Evolutionary conservation across 2,888 invertebrate species (phyloP), one percentile per base, ranked within the genome.

Genomic region (Phlogophora meticulosa): DNA sequence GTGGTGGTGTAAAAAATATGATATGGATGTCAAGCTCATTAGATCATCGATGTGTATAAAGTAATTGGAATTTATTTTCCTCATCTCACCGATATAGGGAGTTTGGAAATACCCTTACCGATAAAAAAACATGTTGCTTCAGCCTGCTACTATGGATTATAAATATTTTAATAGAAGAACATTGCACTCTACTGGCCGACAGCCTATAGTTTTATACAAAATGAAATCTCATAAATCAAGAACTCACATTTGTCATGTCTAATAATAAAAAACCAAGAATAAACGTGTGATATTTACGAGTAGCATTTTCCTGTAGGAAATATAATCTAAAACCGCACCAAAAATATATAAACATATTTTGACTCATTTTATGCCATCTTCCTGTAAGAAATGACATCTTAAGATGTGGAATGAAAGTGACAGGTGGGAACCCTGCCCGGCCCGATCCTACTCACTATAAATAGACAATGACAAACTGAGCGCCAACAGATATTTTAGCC

Each of bases 401-500:
- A 55, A 76, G 53, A 77, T 48, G 51, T 62, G 63, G 51, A 68
- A 68, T 36, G 56, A 32, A 59, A 65, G 67, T 80, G 78, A 36
- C 80, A 67, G 46, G 53, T 71, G 56, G 68, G 49, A 80, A 42
- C 83, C 81, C 81, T 80, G 71, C 15, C 42, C 46, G 46, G 11
- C n/a, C n/a, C 51, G 57, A 42, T 52, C 38, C 45, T 42, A 38
- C 48, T 36, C 58, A 11, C 61, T 82, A 81, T 72, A 51, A 76
- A 81, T 82, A 82, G 74, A 51, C 62, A 51, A 68, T 78, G 83
- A 82, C 75, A 75, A 76, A 82, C 53, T 70, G 45, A 66, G 61
- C 68, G 76, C 72, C 59, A 59, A 69, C 69, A 62, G 74, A 80
- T 82, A 77, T 73, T 75, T 77, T 55, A 72, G 72, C 61, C 40